Conservation (phyloP, 2,797 vertebrate species). For the Vultur gryphus region DNA sequence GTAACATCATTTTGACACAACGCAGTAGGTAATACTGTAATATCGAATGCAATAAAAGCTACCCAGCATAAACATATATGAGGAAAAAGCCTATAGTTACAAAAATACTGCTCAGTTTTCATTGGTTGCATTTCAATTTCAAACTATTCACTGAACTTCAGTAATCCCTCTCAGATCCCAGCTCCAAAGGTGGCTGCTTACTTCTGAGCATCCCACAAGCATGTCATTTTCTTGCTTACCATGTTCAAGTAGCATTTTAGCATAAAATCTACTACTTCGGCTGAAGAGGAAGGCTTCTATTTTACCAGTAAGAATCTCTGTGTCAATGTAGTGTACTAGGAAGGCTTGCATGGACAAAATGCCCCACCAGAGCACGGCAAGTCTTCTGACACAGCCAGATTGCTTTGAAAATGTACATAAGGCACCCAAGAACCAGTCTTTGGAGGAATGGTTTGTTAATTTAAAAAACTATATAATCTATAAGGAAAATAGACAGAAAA, state of each 20-base stretch:
- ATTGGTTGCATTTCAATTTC: not conserved
- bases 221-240: not conserved
- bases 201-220: not conserved
- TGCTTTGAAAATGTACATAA: not conserved
- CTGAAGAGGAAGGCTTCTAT: not conserved
- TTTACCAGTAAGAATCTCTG: not conserved
- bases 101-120: not conserved
- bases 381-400: not conserved
- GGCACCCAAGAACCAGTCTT: not conserved
- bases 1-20: not conserved
- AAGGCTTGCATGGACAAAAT: not conserved
- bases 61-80: not conserved
- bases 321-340: not conserved
- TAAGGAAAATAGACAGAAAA: not conserved
- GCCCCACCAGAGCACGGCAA: accelerated
- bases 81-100: not conserved
- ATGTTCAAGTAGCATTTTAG: not conserved
- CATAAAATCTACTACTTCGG: not conserved
- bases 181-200: not conserved
- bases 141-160: not conserved
- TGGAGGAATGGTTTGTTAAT: not conserved
- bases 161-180: not conserved
- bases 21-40: not conserved
- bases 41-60: not conserved
- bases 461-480: not conserved